Evolutionary conservation across 2,113 vertebrate genomes (phyloP), one percentile per base, ranked within the genome.

Genomic region (Leucopsar rothschildi): DNA sequence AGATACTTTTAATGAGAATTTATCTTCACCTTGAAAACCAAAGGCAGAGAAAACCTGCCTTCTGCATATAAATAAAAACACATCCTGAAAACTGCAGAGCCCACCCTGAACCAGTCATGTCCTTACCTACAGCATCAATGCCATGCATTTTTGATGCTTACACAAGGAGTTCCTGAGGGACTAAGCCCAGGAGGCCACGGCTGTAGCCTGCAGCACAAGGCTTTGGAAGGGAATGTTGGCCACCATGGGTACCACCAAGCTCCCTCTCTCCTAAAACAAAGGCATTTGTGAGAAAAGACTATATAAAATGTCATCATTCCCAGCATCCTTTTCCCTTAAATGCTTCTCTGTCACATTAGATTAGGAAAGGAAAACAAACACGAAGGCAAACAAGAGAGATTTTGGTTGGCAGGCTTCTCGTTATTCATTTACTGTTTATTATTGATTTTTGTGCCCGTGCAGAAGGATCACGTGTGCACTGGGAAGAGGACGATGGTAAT

Each of bases 391-490:
- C 39, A 53, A 70, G 33, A 33, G 24, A 63, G 37, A 50, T 92
- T 87, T 91, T 77, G 66, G 39, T 69, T 91, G 90, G 71, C 82
- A 94, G 78, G 60, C 50, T 70, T 88, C 57, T 86, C 3, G 6
- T 93, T 93, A 96, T 60, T 95, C 64, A 88, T 93, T 92, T 73
- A 88, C 93, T 86, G 63, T 80, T 95, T 88, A 70, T 78, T 86
- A 96, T 81, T 85, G 82, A 96, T 70, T 95, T 93, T n/a, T 90
- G 75, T 88, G 87, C 63, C 71, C 4, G 15, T 52, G 69, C 49
- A 71, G 82, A 81, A 79, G 53, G 60, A 91, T 92, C 85, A 73
- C 10, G 1, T 47, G n/a, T 11, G 27, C 3, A 2, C 5, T 81
- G 65, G n/a, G 44, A 59, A 73, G 50, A 64, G 79, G 39, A 60